Base-by-base conservation (phyloP, 2,888 invertebrate genomes). In the Drosophila paranaensis region DNA sequence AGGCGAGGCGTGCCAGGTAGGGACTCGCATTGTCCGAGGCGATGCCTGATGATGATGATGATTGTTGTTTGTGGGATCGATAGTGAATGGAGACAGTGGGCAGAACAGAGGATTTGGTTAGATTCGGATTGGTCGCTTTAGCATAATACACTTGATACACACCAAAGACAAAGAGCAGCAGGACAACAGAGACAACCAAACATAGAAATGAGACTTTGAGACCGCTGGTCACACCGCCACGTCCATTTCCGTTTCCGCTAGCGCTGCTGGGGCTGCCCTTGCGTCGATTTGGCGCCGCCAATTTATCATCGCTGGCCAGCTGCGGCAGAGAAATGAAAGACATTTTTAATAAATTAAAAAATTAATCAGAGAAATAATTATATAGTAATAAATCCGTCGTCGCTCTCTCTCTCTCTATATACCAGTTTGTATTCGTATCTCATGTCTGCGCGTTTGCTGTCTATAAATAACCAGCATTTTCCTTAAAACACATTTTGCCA, bases 1-100 rank as follows among this genome's bases (percentile, higher is more conserved):
- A 95, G 30, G 96, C 96, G 68, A 97, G 91, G n/a, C 94, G 94
- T 87, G 97, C 96, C 74, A 96, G 93, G 90, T 95, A 90, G 0
- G 93, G 93, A 78, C 91, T 93, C 45, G 93, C 91, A 39, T 93
- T 91, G 57, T 93, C 93, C 53, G 92, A 90, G 56, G 92, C 90
- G 9, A 92, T 73, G 66, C 92, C 93, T 93, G 68, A 30, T 11
- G 42, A 13, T 43, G 33, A 8, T 43, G 4, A 16, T 4, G n/a
- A 33, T 55, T 42, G 8, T 40, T 43, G 43, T 20, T 43, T 33
- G 42, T 8, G 16, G 55, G 54, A 39, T 5, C 75, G 70, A 64
- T 56, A 76, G 6, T 43, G 57, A 3, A 71, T 63, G 48, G 83
- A 69, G 33, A 84, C 87, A 64, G 88, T 70, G 60, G 84, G 70